These are phyloP conservation scores for Stenchaetothrips biformis DNA, from an alignment of 2,888 invertebrate species.

Conservation along the genomic window DNA sequence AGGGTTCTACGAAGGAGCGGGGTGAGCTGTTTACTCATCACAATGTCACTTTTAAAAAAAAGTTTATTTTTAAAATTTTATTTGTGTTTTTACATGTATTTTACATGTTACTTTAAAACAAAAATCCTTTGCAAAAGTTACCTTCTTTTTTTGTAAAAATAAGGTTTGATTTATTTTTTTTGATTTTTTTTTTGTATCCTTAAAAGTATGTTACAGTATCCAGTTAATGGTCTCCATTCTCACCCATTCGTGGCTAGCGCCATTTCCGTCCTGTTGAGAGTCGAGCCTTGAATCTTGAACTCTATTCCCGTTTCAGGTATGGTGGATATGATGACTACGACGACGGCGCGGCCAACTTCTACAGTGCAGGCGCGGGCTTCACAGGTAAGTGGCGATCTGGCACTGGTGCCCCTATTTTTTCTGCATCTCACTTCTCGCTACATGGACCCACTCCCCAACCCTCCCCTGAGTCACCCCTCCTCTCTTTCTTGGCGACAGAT, in stretches of 20 bases:
- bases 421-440: conserved; percentile 15
- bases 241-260: background rate
- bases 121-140: too few species aligned
- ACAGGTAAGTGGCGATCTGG: conserved; percentile 44
- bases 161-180: too few species aligned
- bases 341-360: conserved; percentile 46
- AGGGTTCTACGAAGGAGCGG: conserved; percentile 37
- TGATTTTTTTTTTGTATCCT: too few species aligned
- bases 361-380: conserved; percentile 47
- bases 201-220: too few species aligned
- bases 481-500: conserved; percentile 16
- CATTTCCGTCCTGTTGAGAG: background rate
- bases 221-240: too few species aligned
- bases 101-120: too few species aligned
- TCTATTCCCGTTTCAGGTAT: conserved; percentile 34
- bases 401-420: background rate
- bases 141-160: too few species aligned
- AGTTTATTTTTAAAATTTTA: too few species aligned
- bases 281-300: background rate
- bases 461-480: background rate
- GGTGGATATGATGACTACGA: conserved; percentile 46
- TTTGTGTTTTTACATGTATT: too few species aligned
- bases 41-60: too few species aligned
- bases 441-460: background rate
- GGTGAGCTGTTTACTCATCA: conserved; percentile 36